Base-by-base conservation (phyloP, 1,140 invertebrate genomes). In the Aculops lycopersici region DNA sequence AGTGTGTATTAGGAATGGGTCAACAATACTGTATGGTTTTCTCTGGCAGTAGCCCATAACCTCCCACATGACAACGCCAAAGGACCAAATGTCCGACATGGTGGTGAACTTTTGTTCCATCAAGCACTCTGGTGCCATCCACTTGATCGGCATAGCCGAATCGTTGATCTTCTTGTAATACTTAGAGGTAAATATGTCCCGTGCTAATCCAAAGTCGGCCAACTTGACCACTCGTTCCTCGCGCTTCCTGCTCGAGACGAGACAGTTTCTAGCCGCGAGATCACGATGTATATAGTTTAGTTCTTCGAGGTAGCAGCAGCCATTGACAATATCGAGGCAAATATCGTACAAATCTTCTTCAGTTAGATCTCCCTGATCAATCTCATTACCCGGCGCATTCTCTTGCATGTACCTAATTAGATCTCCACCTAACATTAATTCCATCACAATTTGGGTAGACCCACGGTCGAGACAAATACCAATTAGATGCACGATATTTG, bases 361-460 rank as follows among this genome's bases (percentile, higher is more conserved):
- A 2, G 67, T 69, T 17, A 94, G 54, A 3, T 43, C 21, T 13
- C 13, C 16, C 3, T 16, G 13, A 5, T 37, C 35, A 18, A 24
- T 17, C 17, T 40, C 39, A 14, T 13, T 3, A 41, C 39, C 36
- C 43, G 37, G 41, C 41, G 41, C 13, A 42, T 36, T 3, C 44
- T 13, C 47, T 17, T 80, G 59, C 12, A 95, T 60, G 56, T 84
- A 94, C 36, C 74, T 79, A 0, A 90, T 60, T 19, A 95, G 58
- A 59, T 95, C 86, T 0, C 88, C 84, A 1, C 73, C 80, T 57
- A 88, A 75, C 90, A 97, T 95, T 5, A 94, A 62, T 57, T 97
- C 88, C 61, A 95, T 69, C 15, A 97, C 72, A 36, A 95, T 70
- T 47, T 81, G 79, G 47, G 80, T 75, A 12, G 79, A 72, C 51